A percentile compares a stretch with the other conserved stretches of the same genome.
Evolutionary conservation across 2,113 vertebrate species (phyloP).

Genomic region (Amblyopsis rosae): DNA sequence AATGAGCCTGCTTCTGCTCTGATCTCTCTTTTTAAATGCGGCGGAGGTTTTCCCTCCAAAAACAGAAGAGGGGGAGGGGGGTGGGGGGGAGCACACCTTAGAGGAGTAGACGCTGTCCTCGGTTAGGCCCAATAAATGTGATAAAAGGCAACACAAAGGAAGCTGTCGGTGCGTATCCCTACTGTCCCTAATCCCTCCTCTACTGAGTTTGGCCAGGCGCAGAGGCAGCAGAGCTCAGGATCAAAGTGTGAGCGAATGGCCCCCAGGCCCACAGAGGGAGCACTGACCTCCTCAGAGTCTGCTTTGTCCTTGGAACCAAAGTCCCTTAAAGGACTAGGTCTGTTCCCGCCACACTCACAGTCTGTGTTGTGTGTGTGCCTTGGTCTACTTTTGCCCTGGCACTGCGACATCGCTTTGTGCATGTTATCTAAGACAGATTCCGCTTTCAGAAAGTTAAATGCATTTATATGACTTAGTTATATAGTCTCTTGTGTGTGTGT

Average conservation of each 20-base stretch:
- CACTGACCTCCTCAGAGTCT: conserved; percentile 65
- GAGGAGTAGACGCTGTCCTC: conserved; percentile 38
- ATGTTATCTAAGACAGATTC: conserved; percentile 28
- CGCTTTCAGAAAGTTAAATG: conserved; percentile 23
- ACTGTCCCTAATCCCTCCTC: conserved; percentile 65
- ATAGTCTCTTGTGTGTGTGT: too few relatives aligned
- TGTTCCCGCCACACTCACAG: conserved; percentile 44
- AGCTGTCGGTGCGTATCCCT: conserved; percentile 52
- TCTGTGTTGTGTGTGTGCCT: conserved; percentile 35
- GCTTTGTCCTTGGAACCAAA: conserved; percentile 65
- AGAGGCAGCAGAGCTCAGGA: conserved; percentile 57
- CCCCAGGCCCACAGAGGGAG: conserved; percentile 49
- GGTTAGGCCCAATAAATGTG: conserved; percentile 41
- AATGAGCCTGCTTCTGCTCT: conserved; percentile 59
- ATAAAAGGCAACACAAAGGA: conserved; percentile 62
- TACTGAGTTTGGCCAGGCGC: conserved; percentile 52
- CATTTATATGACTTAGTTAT: conserved; percentile 26
- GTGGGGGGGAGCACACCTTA: conserved; percentile 14
- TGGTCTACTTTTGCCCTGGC: conserved; percentile 48
- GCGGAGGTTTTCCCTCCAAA: conserved; percentile 44
- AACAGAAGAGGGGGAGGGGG: too few relatives aligned
- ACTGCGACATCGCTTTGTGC: conserved; percentile 42
- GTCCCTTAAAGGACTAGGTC: conserved; percentile 48
- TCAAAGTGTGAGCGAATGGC: conserved; percentile 63
- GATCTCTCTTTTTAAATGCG: conserved; percentile 52